Percentiles rank a stretch among this genome's conserved stretches.
These are phyloP conservation scores for Oxygymnocypris stewartii DNA, from an alignment of 2,113 vertebrate species.

Conservation along the genomic window DNA sequence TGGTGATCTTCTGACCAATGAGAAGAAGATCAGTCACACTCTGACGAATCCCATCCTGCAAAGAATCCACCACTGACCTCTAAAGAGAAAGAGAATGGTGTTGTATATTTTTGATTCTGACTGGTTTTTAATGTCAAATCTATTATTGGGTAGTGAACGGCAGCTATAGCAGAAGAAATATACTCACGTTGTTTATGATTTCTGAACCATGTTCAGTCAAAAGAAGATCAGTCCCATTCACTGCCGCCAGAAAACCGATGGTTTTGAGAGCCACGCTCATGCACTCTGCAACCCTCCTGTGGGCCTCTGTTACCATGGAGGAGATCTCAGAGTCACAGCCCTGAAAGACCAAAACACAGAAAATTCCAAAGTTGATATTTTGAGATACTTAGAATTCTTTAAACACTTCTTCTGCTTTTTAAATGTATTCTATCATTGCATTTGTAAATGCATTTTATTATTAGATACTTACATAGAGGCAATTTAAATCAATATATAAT, in stretches of 20 bases:
- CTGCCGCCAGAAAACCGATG: conserved; percentile 75
- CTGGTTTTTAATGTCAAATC: background rate
- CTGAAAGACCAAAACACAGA: conserved; percentile 65
- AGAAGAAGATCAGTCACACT: conserved; percentile 79
- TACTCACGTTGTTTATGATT: conserved; percentile 61
- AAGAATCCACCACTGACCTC: conserved; percentile 64
- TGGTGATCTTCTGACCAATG: conserved; percentile 69
- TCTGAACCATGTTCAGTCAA: conserved; percentile 62
- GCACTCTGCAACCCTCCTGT: conserved; percentile 75
- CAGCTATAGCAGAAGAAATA: background rate
- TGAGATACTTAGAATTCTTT: no score
- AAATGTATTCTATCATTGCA: background rate
- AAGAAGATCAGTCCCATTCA: conserved; percentile 74
- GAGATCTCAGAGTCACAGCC: conserved; percentile 92
- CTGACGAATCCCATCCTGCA: conserved; percentile 75
- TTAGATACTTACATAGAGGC: no score
- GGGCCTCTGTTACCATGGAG: conserved; percentile 88
- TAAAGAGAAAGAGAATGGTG: conserved; percentile 47
- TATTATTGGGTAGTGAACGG: background rate
- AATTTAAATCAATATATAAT: no score
- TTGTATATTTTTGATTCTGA: background rate
- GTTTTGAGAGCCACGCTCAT: conserved; percentile 70
- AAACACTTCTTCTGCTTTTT: no score
- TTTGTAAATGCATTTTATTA: no score
- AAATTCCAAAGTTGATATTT: background rate